A percentile compares a stretch with the other conserved stretches of the same genome.
Evolutionary conservation across 1,140 invertebrate species (phyloP).

Genomic region (Dufourea novaeangliae): DNA sequence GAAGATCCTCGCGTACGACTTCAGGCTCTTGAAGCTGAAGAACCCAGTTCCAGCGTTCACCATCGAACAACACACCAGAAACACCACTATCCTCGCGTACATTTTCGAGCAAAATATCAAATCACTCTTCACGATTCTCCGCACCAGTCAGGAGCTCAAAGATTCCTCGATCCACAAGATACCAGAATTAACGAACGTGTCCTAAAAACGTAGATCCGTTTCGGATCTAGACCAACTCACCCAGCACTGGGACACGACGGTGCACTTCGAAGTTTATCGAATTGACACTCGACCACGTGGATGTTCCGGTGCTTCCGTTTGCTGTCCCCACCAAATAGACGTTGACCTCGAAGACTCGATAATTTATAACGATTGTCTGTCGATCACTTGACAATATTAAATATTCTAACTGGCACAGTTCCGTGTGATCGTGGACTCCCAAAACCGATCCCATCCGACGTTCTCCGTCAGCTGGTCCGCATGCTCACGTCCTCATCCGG

Average conservation of each 20-base stretch:
- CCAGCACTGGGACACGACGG: constrained; percentile 5
- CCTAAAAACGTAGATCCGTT: no score
- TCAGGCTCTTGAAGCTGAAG: constrained; percentile 70
- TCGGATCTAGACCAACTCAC: constrained; percentile 32
- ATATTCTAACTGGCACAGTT: not conserved
- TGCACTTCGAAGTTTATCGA: constrained; percentile 62
- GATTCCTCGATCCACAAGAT: no score
- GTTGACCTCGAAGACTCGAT: constrained; percentile 12
- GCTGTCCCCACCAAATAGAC: constrained; percentile 14
- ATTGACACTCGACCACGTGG: constrained; percentile 45
- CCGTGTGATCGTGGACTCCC: constrained; percentile 23
- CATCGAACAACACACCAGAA: constrained; percentile 56
- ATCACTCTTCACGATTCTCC: not conserved
- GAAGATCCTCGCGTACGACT: constrained; percentile 65
- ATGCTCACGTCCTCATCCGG: constrained; percentile 7
- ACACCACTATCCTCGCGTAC: constrained; percentile 58
- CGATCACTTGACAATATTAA: not conserved
- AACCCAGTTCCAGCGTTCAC: constrained; percentile 53
- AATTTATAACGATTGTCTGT: not conserved
- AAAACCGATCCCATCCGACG: not conserved
- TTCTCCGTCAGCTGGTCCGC: constrained; percentile 3
- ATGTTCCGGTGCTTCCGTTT: constrained; percentile 12
- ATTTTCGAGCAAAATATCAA: constrained; percentile 54
- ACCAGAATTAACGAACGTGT: not conserved
- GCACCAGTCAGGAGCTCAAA: no score